Evolutionary conservation across 2,113 vertebrate species (phyloP).

Genomic region (Monopterus albus): DNA sequence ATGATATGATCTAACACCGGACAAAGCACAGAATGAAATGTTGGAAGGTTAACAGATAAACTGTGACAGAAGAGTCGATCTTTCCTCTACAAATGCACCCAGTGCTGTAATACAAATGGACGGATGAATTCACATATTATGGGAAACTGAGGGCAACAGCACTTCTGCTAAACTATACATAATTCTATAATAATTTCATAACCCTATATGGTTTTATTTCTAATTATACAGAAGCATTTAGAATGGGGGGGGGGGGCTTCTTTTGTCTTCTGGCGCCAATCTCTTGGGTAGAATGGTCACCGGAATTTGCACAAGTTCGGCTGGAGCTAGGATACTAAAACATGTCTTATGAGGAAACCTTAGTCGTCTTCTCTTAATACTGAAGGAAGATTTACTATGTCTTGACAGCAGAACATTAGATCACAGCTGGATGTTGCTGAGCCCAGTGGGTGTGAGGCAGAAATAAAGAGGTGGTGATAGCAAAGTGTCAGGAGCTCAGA

Average conservation of each 20-base stretch:
- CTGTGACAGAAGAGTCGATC: neutral
- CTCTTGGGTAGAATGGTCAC: no score
- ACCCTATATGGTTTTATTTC: neutral
- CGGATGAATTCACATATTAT: neutral
- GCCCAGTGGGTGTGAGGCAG: conserved; percentile 14
- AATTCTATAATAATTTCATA: conserved; percentile 3
- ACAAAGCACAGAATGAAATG: neutral
- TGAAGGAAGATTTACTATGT: conserved; percentile 46
- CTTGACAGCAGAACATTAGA: conserved; percentile 54
- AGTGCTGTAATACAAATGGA: neutral
- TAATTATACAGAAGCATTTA: conserved; percentile 18
- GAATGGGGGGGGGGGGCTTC: conserved; percentile 1
- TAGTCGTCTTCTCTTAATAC: conserved; percentile 28
- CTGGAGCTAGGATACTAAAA: conserved; percentile 39
- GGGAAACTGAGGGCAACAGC: neutral
- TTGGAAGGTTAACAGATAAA: neutral
- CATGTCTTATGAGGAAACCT: conserved; percentile 27
- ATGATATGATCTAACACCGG: no score
- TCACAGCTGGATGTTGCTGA: conserved; percentile 44
- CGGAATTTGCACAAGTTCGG: conserved; percentile 25
- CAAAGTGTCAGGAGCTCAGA: conserved; percentile 17
- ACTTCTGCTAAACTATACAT: neutral
- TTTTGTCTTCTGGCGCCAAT: conserved; percentile 22
- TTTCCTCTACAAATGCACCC: neutral
- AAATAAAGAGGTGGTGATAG: conserved; percentile 30